These are phyloP conservation scores for Sialis lutaria DNA, from an alignment of 2,888 invertebrate species.

Conservation along the genomic window DNA sequence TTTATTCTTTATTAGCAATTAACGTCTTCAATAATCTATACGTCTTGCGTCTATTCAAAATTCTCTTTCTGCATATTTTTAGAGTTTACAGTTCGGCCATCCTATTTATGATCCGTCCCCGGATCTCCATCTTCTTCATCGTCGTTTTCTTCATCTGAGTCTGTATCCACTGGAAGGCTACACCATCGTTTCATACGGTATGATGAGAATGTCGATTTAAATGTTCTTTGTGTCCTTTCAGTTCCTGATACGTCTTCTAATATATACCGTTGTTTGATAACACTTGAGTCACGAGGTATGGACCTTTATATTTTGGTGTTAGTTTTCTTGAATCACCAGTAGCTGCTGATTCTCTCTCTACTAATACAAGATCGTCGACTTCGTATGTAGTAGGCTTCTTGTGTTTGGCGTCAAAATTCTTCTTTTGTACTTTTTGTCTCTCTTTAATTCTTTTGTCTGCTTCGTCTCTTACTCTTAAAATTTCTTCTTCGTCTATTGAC, in stretches of 20 bases:
- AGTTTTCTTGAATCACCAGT: constrained; percentile 11
- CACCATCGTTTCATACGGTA: constrained; percentile 12
- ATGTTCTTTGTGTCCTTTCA: constrained; percentile 9
- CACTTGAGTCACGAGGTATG: constrained; percentile 10
- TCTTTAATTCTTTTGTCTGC: background rate
- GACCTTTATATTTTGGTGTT: constrained; percentile 11
- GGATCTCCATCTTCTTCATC: background rate
- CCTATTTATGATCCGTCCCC: too few species aligned
- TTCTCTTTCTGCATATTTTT: too few species aligned
- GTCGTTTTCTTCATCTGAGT: background rate
- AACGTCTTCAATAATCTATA: too few species aligned
- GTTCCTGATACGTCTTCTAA: constrained; percentile 12
- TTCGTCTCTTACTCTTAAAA: background rate
- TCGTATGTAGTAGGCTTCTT: background rate
- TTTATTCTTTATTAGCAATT: too few species aligned
- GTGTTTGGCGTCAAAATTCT: background rate
- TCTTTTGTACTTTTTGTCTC: background rate
- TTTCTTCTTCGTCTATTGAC: background rate
- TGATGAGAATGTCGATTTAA: constrained; percentile 10
- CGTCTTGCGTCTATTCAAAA: too few species aligned
- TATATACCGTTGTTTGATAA: constrained; percentile 12
- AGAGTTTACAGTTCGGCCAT: constrained; percentile 6
- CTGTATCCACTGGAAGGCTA: too few species aligned
- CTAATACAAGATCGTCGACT: constrained; percentile 6
- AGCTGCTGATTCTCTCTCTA: constrained; percentile 6